These are phyloP conservation scores for Brachyalestes nurse DNA, from an alignment of 2,797 vertebrate species.

Conservation along the genomic window DNA sequence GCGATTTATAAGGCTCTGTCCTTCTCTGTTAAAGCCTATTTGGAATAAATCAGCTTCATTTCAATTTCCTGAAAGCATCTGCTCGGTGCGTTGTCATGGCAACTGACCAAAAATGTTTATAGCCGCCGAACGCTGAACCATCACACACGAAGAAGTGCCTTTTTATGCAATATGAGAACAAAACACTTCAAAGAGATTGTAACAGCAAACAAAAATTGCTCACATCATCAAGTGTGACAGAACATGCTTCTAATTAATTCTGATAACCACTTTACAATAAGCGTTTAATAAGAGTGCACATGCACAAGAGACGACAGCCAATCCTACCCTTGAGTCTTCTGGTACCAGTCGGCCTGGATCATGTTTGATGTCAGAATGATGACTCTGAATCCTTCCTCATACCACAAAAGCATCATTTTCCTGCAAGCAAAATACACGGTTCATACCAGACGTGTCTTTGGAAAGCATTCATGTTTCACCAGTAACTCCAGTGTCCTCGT, in stretches of 20 bases:
- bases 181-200: slow-evolving; percentile 25
- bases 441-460: not conserved
- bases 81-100: slow-evolving; percentile 57
- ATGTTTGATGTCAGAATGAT: slow-evolving; percentile 95
- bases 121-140: slow-evolving; percentile 17
- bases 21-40: slow-evolving; percentile 38
- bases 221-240: not conserved
- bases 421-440: slow-evolving; percentile 65
- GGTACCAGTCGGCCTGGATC: slow-evolving; percentile 94
- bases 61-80: slow-evolving; percentile 53
- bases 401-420: slow-evolving; percentile 97
- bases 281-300: not conserved
- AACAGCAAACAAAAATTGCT: not conserved
- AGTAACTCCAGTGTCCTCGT: too few relatives aligned
- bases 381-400: slow-evolving; percentile 94
- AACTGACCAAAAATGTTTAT: slow-evolving; percentile 50
- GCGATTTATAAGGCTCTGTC: slow-evolving; percentile 10
- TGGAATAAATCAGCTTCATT: slow-evolving; percentile 52
- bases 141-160: slow-evolving; percentile 39
- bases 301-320: not conserved
- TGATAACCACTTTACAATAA: too few relatives aligned
- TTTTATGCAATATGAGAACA: slow-evolving; percentile 27
- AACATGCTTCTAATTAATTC: not conserved
- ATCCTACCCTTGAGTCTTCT: slow-evolving; percentile 95
- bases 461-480: slow-evolving; percentile 15